Percentiles rank a stretch among this genome's conserved stretches.
Conservation (phyloP, 2,888 invertebrate species). For the Lissonota sp. region DNA sequence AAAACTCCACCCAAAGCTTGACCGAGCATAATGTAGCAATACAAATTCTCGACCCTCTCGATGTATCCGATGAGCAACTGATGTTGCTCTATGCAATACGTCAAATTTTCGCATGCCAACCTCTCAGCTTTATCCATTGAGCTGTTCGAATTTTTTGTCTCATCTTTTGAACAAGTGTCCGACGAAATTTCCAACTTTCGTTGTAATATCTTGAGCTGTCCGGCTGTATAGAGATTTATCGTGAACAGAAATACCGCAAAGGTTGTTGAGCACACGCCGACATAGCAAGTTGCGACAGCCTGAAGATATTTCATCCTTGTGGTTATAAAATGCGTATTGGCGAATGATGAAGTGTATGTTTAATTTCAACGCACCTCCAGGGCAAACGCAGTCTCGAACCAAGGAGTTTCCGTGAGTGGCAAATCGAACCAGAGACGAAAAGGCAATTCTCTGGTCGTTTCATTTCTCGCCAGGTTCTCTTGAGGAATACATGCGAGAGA, state of each 20-base stretch:
- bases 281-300: not conserved
- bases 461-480: slow-evolving; percentile 57
- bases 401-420: slow-evolving; percentile 59
- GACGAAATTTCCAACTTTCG: slow-evolving; percentile 19
- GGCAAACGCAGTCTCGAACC: slow-evolving; percentile 56
- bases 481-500: not conserved
- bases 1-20: slow-evolving; percentile 56
- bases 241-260: slow-evolving; percentile 34
- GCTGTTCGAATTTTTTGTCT: not conserved
- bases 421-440: slow-evolving; percentile 58
- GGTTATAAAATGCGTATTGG: no score
- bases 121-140: not conserved
- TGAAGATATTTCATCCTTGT: not conserved
- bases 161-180: not conserved
- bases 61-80: slow-evolving; percentile 59
- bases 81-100: slow-evolving; percentile 59
- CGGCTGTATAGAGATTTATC: slow-evolving; percentile 24
- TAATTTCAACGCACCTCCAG: not conserved
- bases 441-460: slow-evolving; percentile 55
- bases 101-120: slow-evolving; percentile 39
- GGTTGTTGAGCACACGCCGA: slow-evolving; percentile 14
- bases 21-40: slow-evolving; percentile 54
- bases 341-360: not conserved
- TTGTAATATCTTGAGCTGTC: slow-evolving; percentile 42
- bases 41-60: slow-evolving; percentile 59